phyloP scores from a whole-genome alignment of 2,888 invertebrate species.

The Vannuccia rotundouncinata region DNA sequence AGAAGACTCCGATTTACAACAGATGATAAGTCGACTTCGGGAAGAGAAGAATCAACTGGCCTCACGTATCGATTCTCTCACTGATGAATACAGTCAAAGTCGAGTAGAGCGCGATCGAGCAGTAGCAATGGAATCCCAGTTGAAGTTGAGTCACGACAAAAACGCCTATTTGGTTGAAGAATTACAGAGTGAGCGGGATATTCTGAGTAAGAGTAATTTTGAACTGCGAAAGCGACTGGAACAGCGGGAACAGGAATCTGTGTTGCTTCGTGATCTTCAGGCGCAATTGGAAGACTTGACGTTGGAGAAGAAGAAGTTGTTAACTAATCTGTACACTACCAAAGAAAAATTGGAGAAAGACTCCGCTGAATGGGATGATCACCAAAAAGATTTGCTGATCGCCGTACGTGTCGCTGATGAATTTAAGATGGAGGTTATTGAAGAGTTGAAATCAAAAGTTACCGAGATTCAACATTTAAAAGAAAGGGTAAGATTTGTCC shows the following conservation, averaged over 20 bases:
- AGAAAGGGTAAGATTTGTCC: neutral
- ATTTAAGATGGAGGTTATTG: slow-evolving; percentile 1
- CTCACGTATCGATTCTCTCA: neutral
- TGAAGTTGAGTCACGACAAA: slow-evolving; percentile 5
- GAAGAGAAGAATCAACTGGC: neutral
- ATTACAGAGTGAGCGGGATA: neutral
- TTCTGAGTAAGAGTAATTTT: slow-evolving; percentile 1
- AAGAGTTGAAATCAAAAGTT: neutral
- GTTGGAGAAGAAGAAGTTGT: neutral
- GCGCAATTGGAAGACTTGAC: neutral
- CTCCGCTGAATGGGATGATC: neutral
- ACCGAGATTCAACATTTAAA: neutral
- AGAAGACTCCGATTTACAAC: neutral
- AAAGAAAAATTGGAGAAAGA: neutral
- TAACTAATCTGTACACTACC: neutral
- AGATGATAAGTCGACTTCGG: neutral
- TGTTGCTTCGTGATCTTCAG: neutral
- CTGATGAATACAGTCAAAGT: neutral
- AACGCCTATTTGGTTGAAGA: neutral
- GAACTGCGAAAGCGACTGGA: neutral
- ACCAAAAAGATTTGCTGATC: neutral
- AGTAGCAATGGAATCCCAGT: slow-evolving; percentile 1
- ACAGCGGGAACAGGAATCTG: slow-evolving; percentile 5
- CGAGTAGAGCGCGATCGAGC: slow-evolving; percentile 2
- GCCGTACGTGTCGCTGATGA: slow-evolving; percentile 8